Evolutionary conservation across 2,113 vertebrate genomes (phyloP).

Genomic region (Trematomus loennbergii): DNA sequence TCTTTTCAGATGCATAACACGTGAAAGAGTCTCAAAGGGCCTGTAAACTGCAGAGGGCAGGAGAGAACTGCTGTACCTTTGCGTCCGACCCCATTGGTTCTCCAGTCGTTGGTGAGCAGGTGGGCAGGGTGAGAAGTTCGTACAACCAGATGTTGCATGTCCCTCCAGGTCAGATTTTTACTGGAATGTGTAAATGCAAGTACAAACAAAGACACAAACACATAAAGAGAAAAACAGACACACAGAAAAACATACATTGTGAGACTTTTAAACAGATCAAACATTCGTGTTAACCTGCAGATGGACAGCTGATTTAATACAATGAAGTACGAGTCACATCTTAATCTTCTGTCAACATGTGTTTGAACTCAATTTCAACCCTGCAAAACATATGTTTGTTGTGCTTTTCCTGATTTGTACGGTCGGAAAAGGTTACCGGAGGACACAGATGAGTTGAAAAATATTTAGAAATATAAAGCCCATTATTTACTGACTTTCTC

Average conservation of each 20-base stretch:
- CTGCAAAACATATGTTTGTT: slow-evolving; percentile 21
- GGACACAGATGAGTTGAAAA: slow-evolving; percentile 8
- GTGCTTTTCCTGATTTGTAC: too few relatives aligned
- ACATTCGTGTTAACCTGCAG: slow-evolving; percentile 39
- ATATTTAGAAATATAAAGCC: background rate
- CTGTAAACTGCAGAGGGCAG: slow-evolving; percentile 21
- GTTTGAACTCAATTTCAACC: slow-evolving; percentile 34
- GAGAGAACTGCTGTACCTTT: slow-evolving; percentile 85
- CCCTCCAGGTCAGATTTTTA: slow-evolving; percentile 97
- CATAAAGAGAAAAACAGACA: background rate
- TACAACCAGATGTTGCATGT: slow-evolving; percentile 99
- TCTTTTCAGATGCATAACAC: slow-evolving; percentile 23
- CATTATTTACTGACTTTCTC: slow-evolving; percentile 3
- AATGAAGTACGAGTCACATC: slow-evolving; percentile 14
- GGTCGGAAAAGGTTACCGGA: background rate
- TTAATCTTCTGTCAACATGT: slow-evolving; percentile 6
- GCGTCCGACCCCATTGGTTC: slow-evolving; percentile 94
- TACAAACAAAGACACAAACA: slow-evolving; percentile 21
- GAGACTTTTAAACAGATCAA: slow-evolving; percentile 47
- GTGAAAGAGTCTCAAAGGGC: slow-evolving; percentile 10
- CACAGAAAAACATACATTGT: slow-evolving; percentile 28
- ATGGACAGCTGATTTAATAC: slow-evolving; percentile 50
- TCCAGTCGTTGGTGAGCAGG: slow-evolving; percentile 94
- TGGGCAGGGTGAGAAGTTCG: slow-evolving; percentile 93
- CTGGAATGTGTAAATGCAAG: slow-evolving; percentile 73